These are phyloP conservation scores for Danio tinwini DNA, from an alignment of 2,797 vertebrate genomes.

Conservation along the genomic window DNA sequence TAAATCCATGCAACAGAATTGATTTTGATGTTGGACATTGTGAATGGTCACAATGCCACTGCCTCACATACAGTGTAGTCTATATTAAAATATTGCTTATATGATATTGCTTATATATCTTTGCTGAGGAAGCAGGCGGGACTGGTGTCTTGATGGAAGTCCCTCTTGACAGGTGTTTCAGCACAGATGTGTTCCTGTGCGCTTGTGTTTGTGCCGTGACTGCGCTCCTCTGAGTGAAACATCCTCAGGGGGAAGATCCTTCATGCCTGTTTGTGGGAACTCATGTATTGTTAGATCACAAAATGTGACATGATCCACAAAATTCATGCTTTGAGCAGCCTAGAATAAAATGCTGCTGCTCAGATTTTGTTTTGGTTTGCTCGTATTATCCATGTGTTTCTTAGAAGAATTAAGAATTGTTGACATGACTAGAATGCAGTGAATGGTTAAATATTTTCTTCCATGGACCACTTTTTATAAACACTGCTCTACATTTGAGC, in stretches of 20 bases:
- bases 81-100: too few relatives aligned
- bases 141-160: slow-evolving; percentile 21
- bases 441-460: too few relatives aligned
- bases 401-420: background rate
- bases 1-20: background rate
- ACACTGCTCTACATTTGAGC: too few relatives aligned
- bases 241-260: slow-evolving; percentile 3
- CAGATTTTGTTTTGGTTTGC: background rate
- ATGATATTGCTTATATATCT: slow-evolving; percentile 12
- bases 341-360: background rate
- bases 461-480: too few relatives aligned
- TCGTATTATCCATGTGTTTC: too few relatives aligned
- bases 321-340: background rate
- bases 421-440: too few relatives aligned
- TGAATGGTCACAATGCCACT: background rate
- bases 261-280: background rate
- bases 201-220: slow-evolving; percentile 48
- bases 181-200: slow-evolving; percentile 31
- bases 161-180: slow-evolving; percentile 23
- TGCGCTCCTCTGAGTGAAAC: slow-evolving; percentile 31
- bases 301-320: slow-evolving; percentile 19
- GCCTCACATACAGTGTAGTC: background rate
- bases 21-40: background rate
- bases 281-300: slow-evolving; percentile 5
- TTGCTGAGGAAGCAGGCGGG: background rate